Evolutionary conservation across 2,113 vertebrate species (phyloP).

Genomic region (Micronycteris hirsuta): DNA sequence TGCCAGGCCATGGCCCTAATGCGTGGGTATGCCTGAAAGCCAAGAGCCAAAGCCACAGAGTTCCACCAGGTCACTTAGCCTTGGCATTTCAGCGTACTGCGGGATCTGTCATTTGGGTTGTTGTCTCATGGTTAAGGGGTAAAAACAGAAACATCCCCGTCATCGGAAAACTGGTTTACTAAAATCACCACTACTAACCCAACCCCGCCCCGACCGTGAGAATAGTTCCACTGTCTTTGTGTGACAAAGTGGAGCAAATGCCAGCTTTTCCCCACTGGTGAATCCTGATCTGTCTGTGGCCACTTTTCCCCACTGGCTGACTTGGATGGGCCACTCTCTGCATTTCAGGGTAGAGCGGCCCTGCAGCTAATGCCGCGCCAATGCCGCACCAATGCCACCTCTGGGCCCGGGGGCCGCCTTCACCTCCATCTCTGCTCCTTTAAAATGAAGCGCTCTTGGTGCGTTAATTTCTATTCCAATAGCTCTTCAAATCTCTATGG

Average conservation of each 20-base stretch:
- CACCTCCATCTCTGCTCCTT: not conserved
- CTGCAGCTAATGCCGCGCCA: no score
- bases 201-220: slow-evolving; percentile 42
- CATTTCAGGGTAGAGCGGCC: not conserved
- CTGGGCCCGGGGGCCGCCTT: not conserved
- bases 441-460: not conserved
- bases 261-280: slow-evolving; percentile 20
- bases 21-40: slow-evolving; percentile 34
- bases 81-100: slow-evolving; percentile 47
- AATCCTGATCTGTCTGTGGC: slow-evolving; percentile 40
- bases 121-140: slow-evolving; percentile 62
- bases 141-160: slow-evolving; percentile 66
- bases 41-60: slow-evolving; percentile 68
- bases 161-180: slow-evolving; percentile 59
- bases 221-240: slow-evolving; percentile 24
- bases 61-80: slow-evolving; percentile 56
- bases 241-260: slow-evolving; percentile 43
- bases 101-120: slow-evolving; percentile 64
- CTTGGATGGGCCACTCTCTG: not conserved
- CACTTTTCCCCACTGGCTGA: slow-evolving; percentile 13
- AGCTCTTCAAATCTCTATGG: not conserved
- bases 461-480: not conserved
- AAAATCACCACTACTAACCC: slow-evolving; percentile 47
- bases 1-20: slow-evolving; percentile 64
- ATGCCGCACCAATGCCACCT: not conserved